Base-by-base conservation (phyloP, 2,797 vertebrate genomes). In the Enteromius unitaeniatus region DNA sequence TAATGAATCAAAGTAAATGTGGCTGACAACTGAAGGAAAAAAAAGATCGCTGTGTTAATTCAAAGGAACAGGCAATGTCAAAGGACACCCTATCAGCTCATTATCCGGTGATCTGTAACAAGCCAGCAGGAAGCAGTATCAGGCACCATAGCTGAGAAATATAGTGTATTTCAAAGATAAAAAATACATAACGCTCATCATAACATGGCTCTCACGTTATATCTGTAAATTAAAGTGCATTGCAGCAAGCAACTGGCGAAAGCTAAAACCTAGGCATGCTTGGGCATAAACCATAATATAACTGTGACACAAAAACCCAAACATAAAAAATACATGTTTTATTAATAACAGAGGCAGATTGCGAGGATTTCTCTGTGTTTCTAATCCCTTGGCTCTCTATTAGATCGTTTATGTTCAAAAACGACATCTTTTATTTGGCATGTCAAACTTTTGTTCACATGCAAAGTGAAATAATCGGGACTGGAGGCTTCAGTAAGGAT, bases 31-130 rank as follows among this genome's bases (percentile, higher is more conserved):
- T 65, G 45, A 58, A 72, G 60, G 31, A 2, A 10, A 49, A 37
- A 86, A 64, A 69, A 3, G 45, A 64, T 42, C n/a, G 9, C 58
- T 75, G 0, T 26, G 23, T 10, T 40, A 45, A 72, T 67, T 75
- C 15, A 73, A 79, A 85, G 26, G 60, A 86, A 79, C 40, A 26
- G 42, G 17, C 14, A 82, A 88, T 67, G 90, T 88, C 87, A 87
- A 87, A 90, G 91, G 91, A 92, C 93, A 94, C 94, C 92, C 91
- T 89, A 94, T 94, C 92, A 90, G 87, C 92, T 93, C 91, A 90
- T 86, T 90, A 88, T 91, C 92, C 80, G 55, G 62, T 58, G 79
- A 83, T 79, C 37, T 81, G 72, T 78, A 83, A 58, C 47, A 94
- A 91, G 90, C 88, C 88, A 92, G 92, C 92, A 90, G 73, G 82